Percentiles rank a stretch among this genome's conserved stretches.
phyloP scores from a whole-genome alignment of 2,888 invertebrate species.

The Myopa testacea region DNA sequence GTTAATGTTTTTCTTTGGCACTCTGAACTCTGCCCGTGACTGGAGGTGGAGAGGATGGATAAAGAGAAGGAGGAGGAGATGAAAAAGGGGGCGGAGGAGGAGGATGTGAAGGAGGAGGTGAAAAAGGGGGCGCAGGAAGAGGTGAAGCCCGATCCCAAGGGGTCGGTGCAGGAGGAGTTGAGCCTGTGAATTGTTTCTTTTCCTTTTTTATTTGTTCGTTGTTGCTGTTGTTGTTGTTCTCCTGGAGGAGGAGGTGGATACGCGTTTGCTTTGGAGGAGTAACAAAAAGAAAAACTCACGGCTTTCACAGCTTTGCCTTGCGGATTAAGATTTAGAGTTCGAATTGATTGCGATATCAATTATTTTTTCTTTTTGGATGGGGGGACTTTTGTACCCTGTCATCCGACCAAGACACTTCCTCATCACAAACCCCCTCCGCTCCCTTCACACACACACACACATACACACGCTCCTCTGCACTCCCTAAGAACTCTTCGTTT shows the following conservation, averaged over 20 bases:
- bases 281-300: not conserved
- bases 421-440: not conserved
- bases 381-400: not conserved
- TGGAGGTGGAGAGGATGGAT: no score
- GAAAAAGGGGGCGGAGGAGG: no score
- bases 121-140: not conserved
- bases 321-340: slow-evolving; percentile 55
- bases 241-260: not conserved
- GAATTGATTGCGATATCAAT: slow-evolving; percentile 65
- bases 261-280: not conserved
- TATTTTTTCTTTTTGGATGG: slow-evolving; percentile 48
- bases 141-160: not conserved
- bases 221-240: no score
- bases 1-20: slow-evolving; percentile 35
- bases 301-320: slow-evolving; percentile 24
- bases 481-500: no score
- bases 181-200: no score
- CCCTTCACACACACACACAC: not conserved
- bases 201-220: no score
- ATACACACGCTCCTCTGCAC: not conserved
- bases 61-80: not conserved
- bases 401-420: not conserved
- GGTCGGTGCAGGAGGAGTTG: not conserved
- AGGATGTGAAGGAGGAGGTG: not conserved
- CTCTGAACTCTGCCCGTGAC: not conserved